Base-by-base conservation (phyloP, 2,113 vertebrate species). In the Notothenia coriiceps region DNA sequence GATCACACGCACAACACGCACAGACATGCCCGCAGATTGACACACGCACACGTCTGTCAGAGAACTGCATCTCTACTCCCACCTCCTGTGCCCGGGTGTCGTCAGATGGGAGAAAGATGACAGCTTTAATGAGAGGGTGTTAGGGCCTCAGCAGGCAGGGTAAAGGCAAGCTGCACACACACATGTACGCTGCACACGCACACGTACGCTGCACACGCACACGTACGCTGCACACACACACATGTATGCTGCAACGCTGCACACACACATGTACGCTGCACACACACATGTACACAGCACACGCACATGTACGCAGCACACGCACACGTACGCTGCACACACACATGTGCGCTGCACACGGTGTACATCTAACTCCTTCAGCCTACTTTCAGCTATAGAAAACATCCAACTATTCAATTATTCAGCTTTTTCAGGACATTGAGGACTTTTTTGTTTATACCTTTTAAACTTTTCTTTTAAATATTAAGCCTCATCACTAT, bases 101-200 rank as follows among this genome's bases (percentile, higher is more conserved):
- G 78, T 86, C 82, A 79, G 80, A 83, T 86, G 74, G 71, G 83
- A 76, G 82, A 77, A 82, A 88, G 74, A 90, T 85, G 86, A 86
- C 90, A 84, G 87, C 65, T 90, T 91, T 89, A 86, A 92, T 93
- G 89, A 91, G 67, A 81, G 82, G 88, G 88, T 88, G 88, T 83
- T 85, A 77, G 87, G 70, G 74, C 78, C 77, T 85, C 78, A 76
- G 84, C 76, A 65, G 73, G 82, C 79, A 50, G 70, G 59, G 40
- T 56, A 68, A 65, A 65, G 73, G 35, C 76, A 46, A 60, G 2
- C 74, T 50, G 67, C 76, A 56, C 73, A 79, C 35, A 40, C 35
- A 40, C 35, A 7, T 1, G 35, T 40, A 40, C 35, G 2, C 74
- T 50, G 67, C 76, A 56, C 73, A 79, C 35, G 7, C 35, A 40